Evolutionary conservation across 2,888 invertebrate species (phyloP).

Genomic region (Macrophya alboannulata): DNA sequence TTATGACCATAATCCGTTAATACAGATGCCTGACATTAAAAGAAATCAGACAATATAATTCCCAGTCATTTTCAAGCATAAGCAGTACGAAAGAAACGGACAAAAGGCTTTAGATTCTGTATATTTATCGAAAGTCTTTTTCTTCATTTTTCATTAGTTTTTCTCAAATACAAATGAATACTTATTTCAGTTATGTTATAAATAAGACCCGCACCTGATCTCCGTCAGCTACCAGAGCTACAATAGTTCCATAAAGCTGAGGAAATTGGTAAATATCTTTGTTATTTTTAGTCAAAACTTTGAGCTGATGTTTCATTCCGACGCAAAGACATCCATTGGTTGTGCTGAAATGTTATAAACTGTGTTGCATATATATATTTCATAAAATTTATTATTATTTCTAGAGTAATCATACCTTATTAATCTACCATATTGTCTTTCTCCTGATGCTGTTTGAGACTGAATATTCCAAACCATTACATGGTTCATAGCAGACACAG

Average conservation of each 20-base stretch:
- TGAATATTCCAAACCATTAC: slow-evolving; percentile 66
- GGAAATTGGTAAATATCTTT: slow-evolving; percentile 53
- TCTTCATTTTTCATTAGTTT: background rate
- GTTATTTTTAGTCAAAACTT: slow-evolving; percentile 44
- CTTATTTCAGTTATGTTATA: background rate
- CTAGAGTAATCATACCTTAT: slow-evolving; percentile 63
- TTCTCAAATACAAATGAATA: background rate
- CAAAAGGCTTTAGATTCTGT: background rate
- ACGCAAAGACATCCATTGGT: slow-evolving; percentile 66
- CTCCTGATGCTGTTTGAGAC: slow-evolving; percentile 56
- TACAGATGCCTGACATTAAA: slow-evolving; percentile 64
- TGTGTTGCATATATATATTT: background rate
- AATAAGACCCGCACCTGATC: slow-evolving; percentile 21
- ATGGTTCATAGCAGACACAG: slow-evolving; percentile 60
- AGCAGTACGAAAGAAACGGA: background rate
- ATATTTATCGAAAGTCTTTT: background rate
- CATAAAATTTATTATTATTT: background rate
- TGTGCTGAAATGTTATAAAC: slow-evolving; percentile 63
- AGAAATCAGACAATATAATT: background rate
- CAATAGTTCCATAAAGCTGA: slow-evolving; percentile 54
- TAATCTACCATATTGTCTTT: slow-evolving; percentile 60
- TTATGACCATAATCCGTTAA: slow-evolving; percentile 65
- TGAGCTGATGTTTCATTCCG: slow-evolving; percentile 58
- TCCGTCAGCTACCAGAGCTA: slow-evolving; percentile 60
- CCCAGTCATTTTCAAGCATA: background rate